phyloP scores from a whole-genome alignment of 2,113 vertebrate species.

The Lepisosteus osseus region DNA sequence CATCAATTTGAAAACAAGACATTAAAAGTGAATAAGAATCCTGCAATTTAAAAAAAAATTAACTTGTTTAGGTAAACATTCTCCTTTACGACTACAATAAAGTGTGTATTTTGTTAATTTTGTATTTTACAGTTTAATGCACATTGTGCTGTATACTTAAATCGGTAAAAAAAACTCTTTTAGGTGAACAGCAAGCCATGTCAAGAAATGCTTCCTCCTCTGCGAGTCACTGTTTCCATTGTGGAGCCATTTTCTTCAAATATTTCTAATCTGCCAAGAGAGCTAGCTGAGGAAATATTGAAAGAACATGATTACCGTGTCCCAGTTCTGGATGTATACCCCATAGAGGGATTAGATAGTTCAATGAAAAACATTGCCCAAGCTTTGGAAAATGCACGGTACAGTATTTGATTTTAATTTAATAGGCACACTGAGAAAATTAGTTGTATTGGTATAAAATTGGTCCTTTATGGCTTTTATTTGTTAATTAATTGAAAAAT shows the following conservation, averaged over 20 bases:
- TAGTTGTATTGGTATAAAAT: too few relatives aligned
- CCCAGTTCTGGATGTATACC: conserved; percentile 53
- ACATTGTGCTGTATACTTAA: too few relatives aligned
- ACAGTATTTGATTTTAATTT: conserved; percentile 9
- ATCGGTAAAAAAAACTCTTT: not conserved
- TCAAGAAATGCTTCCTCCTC: conserved; percentile 39
- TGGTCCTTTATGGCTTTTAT: too few relatives aligned
- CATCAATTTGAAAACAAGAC: too few relatives aligned
- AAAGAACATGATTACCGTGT: conserved; percentile 50
- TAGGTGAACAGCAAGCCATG: conserved; percentile 46
- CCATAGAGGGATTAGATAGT: conserved; percentile 44
- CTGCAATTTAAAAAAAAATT: too few relatives aligned
- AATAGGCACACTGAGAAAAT: not conserved
- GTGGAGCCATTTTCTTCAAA: conserved; percentile 56
- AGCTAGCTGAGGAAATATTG: conserved; percentile 45
- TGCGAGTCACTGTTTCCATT: conserved; percentile 47
- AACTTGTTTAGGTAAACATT: too few relatives aligned
- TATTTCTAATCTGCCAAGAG: conserved; percentile 50
- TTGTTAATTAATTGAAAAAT: too few relatives aligned
- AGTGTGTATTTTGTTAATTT: too few relatives aligned
- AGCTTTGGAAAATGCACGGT: conserved; percentile 54
- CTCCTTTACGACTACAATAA: too few relatives aligned
- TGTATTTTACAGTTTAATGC: too few relatives aligned
- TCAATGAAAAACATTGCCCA: conserved; percentile 41
- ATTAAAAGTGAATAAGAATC: too few relatives aligned